Base-by-base conservation (phyloP, 2,888 invertebrate species). In the Ceriagrion tenellum region DNA sequence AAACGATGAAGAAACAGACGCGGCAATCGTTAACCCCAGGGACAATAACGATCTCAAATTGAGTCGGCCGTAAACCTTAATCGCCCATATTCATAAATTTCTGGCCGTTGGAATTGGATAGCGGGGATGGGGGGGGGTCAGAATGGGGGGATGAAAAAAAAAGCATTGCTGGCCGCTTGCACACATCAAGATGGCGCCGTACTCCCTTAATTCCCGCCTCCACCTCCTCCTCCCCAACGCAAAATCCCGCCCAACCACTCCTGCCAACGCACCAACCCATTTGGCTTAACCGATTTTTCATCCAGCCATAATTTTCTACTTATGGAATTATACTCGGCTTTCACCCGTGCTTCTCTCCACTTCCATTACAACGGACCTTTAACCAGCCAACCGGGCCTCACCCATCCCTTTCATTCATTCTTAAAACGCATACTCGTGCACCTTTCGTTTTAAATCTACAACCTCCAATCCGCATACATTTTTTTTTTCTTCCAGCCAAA, bases 71-170 rank as follows among this genome's bases (percentile, higher is more conserved):
- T 69, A 93, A 93, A 93, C 93, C 69, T 93, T 93, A 93, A 93
- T 93, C 93, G 69, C 69, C 93, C 93, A 47, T 63, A 93, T 93
- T 93, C 93, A 74, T 93, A 93, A 93, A 93, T 93, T 74, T 47
- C 93, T 47, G 40, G n/a, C 89, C 30, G 81, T 23, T 81, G 30
- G 81, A 81, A 81, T 81, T 81, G 81, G 81, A 81, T 13, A 35
- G 81, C 35, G 35, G 35, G 89, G 1, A 0, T 0, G 81, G 30
- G 81, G 56, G 13, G 90, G 55, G 8, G 55, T 35, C 30, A 20
- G 91, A 8, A n/a, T 8, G 47, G 10, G 35, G 81, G 30, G 35
- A 6, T 13, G 35, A 35, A 81, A 81, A 81, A 81, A 35, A 8
- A 35, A 81, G n/a, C 81, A 30, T 35, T 35, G 30, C 23, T 35